Base-by-base conservation (phyloP, 1,140 invertebrate species). In the Plodia interpunctella region DNA sequence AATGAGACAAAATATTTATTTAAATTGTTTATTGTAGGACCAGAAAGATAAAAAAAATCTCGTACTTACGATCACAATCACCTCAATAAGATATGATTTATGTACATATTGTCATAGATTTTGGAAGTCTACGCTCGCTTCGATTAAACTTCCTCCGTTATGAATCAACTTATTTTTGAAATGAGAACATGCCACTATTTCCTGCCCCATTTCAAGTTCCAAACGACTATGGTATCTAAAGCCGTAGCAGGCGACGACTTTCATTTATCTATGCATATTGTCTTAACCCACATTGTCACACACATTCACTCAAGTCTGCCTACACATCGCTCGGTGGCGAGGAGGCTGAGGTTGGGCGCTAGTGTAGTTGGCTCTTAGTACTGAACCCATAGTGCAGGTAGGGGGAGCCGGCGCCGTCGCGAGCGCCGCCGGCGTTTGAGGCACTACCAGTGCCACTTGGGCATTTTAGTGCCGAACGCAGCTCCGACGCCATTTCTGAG, bases 381-480 rank as follows among this genome's bases (percentile, higher is more conserved):
- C 91, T 91, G 72, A 93, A 92, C 55, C 92, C 92, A 71, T 92
- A 93, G 74, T 92, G 91, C 55, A 92, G 85, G 78, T 92, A 93
- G 3, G 92, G 90, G 8, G 89, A 90, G 44, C 79, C 78, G 54
- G 83, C 83, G 63, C 87, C 81, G 74, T 92, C 79, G 66, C 88
- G 70, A 28, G 82, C 65, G 13, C 72, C 70, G 10, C 70, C 81
- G 58, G 64, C 63, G 63, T 62, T 62, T 55, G 70, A 63, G 18
- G 74, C 80, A 28, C 83, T 90, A 59, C 91, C 91, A 2, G 87
- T 90, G 20, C 92, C 89, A 35, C 91, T 92, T 21, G 91, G 91
- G 74, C 93, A 94, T 72, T 92, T 91, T 60, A 94, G 80, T 49
- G 93, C 93, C 65, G 93, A 93, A 65, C 93, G 92, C 64, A 95